Percentiles rank a stretch among this genome's conserved stretches.
Conservation (phyloP, 2,113 vertebrate genomes). For the Cygnus atratus region DNA sequence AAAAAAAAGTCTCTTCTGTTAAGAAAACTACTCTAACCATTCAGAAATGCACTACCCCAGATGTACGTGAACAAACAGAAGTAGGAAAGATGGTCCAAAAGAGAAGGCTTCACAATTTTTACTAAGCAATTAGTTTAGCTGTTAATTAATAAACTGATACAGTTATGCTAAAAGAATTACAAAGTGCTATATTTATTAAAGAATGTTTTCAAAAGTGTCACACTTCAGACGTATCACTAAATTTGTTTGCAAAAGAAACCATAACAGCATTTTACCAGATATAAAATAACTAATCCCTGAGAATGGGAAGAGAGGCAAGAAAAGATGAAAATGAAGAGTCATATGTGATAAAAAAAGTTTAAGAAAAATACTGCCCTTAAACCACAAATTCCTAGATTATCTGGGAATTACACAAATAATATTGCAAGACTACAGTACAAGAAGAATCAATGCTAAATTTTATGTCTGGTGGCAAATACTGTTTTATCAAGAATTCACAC, state of each 20-base stretch:
- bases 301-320: background rate
- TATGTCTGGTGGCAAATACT: background rate
- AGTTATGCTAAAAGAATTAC: background rate
- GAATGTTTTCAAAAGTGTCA: background rate
- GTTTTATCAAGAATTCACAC: background rate
- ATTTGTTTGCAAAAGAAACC: background rate
- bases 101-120: background rate
- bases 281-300: constrained; percentile 4
- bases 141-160: background rate
- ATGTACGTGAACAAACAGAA: background rate
- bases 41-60: background rate
- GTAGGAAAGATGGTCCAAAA: background rate
- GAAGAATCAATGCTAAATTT: background rate
- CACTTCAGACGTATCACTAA: background rate
- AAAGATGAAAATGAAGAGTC: background rate
- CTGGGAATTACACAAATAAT: background rate
- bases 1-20: constrained; percentile 12
- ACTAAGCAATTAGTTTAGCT: background rate
- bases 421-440: background rate
- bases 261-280: background rate
- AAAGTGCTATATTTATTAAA: background rate
- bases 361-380: background rate
- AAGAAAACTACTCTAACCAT: background rate
- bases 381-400: background rate
- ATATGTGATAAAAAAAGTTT: background rate